Percentiles rank a stretch among this genome's conserved stretches.
phyloP scores from a whole-genome alignment of 1,140 invertebrate genomes.

The Stegodyphus dumicola region DNA sequence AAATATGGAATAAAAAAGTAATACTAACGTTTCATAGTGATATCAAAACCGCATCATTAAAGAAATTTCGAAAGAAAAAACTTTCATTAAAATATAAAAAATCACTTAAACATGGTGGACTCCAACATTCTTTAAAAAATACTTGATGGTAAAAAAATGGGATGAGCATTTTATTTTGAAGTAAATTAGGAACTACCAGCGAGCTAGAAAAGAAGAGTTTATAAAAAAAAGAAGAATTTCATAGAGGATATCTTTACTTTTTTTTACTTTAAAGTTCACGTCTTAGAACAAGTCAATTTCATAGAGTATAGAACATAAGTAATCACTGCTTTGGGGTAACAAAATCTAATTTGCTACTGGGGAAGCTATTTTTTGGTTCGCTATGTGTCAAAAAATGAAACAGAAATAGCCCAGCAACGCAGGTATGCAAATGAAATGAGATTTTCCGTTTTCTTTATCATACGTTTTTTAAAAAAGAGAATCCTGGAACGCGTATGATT shows the following conservation, averaged over 20 bases:
- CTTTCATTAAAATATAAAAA: too few relatives aligned
- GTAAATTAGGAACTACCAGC: too few relatives aligned
- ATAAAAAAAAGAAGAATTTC: background rate
- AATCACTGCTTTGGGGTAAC: constrained; percentile 51
- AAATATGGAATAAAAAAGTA: too few relatives aligned
- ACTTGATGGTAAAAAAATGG: too few relatives aligned
- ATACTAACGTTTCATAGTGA: too few relatives aligned
- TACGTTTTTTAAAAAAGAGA: constrained; percentile 35
- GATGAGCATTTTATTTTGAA: too few relatives aligned
- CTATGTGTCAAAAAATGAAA: constrained; percentile 7
- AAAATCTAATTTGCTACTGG: constrained; percentile 34
- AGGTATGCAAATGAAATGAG: constrained; percentile 54
- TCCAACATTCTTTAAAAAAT: too few relatives aligned
- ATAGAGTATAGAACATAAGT: constrained; percentile 41
- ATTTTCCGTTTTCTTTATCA: constrained; percentile 33
- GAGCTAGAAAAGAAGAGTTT: too few relatives aligned
- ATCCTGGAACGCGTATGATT: constrained; percentile 10
- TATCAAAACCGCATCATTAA: too few relatives aligned
- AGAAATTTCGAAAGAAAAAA: too few relatives aligned
- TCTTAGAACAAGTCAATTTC: constrained; percentile 35
- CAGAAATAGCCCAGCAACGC: constrained; percentile 21
- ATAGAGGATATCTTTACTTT: background rate
- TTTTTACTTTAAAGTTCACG: constrained; percentile 12
- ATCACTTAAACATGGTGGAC: too few relatives aligned
- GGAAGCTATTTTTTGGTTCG: constrained; percentile 4